Evolutionary conservation across 2,113 vertebrate species (phyloP).

Genomic region (Cheilinus undulatus): DNA sequence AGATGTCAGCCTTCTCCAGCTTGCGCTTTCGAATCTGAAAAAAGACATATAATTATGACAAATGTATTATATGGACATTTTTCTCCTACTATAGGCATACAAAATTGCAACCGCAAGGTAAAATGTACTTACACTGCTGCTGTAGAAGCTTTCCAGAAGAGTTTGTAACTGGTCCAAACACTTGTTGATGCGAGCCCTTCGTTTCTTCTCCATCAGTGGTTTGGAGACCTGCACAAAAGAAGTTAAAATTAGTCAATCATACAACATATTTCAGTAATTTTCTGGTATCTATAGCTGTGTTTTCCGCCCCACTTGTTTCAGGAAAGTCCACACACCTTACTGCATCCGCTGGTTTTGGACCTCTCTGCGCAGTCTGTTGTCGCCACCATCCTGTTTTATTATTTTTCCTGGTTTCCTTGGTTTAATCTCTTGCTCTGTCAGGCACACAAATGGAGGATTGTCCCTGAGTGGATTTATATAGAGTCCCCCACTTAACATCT

Average conservation of each 20-base stretch:
- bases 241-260: not conserved
- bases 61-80: not conserved
- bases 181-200: slow-evolving; percentile 90
- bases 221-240: slow-evolving; percentile 85
- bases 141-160: slow-evolving; percentile 89
- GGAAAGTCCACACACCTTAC: slow-evolving; percentile 69
- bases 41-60: not conserved
- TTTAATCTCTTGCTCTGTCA: slow-evolving; percentile 38
- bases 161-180: slow-evolving; percentile 89
- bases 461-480: slow-evolving; percentile 78
- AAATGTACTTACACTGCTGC: slow-evolving; percentile 84
- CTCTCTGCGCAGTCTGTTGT: slow-evolving; percentile 68
- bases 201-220: slow-evolving; percentile 92
- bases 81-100: not conserved
- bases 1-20: slow-evolving; percentile 91
- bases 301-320: not conserved
- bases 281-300: not conserved
- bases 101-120: not conserved
- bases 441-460: slow-evolving; percentile 56
- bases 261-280: not conserved
- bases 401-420: slow-evolving; percentile 19
- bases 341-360: slow-evolving; percentile 61
- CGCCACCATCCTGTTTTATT: slow-evolving; percentile 79
- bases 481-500: slow-evolving; percentile 83
- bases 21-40: slow-evolving; percentile 91